These are phyloP conservation scores for Amphimallon solstitiale DNA, from an alignment of 2,888 invertebrate species.

Conservation along the genomic window DNA sequence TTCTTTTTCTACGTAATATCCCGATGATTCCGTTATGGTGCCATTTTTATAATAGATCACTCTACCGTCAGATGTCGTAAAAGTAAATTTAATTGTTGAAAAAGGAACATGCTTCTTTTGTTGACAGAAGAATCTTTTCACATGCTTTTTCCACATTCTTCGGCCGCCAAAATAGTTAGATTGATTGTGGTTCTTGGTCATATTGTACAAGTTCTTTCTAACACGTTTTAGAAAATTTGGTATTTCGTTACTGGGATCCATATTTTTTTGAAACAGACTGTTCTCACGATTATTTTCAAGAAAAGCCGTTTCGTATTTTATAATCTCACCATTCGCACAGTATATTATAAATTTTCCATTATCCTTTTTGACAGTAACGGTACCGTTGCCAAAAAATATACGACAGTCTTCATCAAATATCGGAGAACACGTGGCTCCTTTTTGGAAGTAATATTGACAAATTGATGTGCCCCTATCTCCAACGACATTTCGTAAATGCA, in stretches of 20 bases:
- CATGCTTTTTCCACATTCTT: slow-evolving; percentile 3
- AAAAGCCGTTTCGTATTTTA: slow-evolving; percentile 36
- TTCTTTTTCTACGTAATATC: slow-evolving; percentile 27
- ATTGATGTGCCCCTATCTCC: slow-evolving; percentile 19
- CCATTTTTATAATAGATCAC: slow-evolving; percentile 26
- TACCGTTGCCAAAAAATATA: slow-evolving; percentile 35
- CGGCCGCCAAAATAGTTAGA: slow-evolving; percentile 3
- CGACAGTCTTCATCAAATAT: slow-evolving; percentile 36
- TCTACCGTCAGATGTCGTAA: slow-evolving; percentile 34
- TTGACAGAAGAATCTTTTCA: slow-evolving; percentile 19
- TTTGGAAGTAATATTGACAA: slow-evolving; percentile 31
- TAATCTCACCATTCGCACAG: slow-evolving; percentile 27
- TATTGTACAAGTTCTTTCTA: slow-evolving; percentile 6
- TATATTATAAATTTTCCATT: slow-evolving; percentile 33
- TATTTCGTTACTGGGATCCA: background rate
- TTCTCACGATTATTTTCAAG: background rate
- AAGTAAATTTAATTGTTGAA: slow-evolving; percentile 30
- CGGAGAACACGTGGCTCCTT: slow-evolving; percentile 15
- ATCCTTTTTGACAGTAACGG: slow-evolving; percentile 25
- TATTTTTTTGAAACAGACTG: slow-evolving; percentile 4
- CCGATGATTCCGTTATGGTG: slow-evolving; percentile 2
- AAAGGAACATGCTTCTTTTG: slow-evolving; percentile 2
- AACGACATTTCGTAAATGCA: slow-evolving; percentile 34
- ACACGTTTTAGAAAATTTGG: slow-evolving; percentile 19
- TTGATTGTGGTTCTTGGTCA: background rate